These are phyloP conservation scores for Cheirogaleus medius DNA, from an alignment of 2,113 vertebrate genomes.

Conservation along the genomic window DNA sequence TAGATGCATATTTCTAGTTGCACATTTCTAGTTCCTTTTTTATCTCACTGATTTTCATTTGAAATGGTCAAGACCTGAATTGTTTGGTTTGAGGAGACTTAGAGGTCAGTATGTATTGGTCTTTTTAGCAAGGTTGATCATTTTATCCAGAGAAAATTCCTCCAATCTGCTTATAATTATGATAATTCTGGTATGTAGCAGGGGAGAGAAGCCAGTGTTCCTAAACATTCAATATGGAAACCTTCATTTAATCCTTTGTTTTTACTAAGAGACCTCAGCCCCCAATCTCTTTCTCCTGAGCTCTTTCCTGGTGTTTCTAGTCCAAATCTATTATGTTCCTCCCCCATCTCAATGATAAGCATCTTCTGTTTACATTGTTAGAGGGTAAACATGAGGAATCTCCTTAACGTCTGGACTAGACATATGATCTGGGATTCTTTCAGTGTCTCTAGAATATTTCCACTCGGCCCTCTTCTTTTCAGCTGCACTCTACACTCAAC, in stretches of 20 bases:
- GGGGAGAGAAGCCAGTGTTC: not conserved
- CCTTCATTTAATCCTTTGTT: not conserved
- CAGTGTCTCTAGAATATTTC: not conserved
- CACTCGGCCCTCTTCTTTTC: not conserved
- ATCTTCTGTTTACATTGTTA: not conserved
- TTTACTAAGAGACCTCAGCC: not conserved
- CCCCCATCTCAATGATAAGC: too few species aligned
- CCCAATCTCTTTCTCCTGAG: not conserved
- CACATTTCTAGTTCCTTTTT: not conserved
- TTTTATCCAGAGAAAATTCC: not conserved
- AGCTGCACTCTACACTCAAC: not conserved
- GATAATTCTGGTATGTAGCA: not conserved
- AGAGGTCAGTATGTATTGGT: not conserved
- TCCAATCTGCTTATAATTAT: not conserved
- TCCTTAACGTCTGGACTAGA: not conserved
- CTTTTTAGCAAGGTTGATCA: not conserved
- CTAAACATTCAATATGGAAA: not conserved
- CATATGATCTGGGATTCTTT: not conserved
- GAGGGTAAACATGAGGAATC: rapidly evolving
- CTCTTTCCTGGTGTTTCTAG: not conserved
- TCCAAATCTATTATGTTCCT: rapidly evolving
- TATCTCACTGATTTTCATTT: not conserved
- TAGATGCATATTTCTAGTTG: not conserved
- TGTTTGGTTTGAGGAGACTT: not conserved
- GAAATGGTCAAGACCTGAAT: not conserved